These are phyloP conservation scores for Drosophila ficusphila DNA, from an alignment of 1,140 invertebrate species.

Conservation along the genomic window DNA sequence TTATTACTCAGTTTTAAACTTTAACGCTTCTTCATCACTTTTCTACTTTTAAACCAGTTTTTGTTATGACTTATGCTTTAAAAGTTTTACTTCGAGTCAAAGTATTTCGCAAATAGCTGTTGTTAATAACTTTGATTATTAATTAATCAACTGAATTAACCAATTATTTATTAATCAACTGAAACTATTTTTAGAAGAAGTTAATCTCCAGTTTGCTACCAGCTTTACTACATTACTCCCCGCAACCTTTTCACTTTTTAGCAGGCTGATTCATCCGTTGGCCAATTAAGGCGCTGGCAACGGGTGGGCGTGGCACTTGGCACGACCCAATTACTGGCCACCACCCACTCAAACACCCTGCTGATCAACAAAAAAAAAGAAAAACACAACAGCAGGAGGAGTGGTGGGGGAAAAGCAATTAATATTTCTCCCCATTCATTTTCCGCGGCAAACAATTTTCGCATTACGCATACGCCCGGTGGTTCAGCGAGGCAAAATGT, in stretches of 20 bases:
- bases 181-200: too few relatives aligned
- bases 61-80: too few relatives aligned
- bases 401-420: conserved; percentile 12
- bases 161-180: too few relatives aligned
- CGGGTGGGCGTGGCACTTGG: conserved; percentile 18
- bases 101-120: too few relatives aligned
- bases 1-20: too few relatives aligned
- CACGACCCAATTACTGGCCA: conserved; percentile 49
- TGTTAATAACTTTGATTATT: too few relatives aligned
- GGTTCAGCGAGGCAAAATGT: conserved; percentile 46
- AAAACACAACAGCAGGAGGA: not conserved
- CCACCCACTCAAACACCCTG: conserved; percentile 17
- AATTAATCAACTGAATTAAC: too few relatives aligned
- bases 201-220: not conserved
- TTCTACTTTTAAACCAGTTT: too few relatives aligned
- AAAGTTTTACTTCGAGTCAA: too few relatives aligned
- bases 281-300: conserved; percentile 12
- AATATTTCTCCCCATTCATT: conserved; percentile 21
- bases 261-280: conserved; percentile 6
- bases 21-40: too few relatives aligned
- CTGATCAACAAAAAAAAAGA: too few relatives aligned
- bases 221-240: not conserved
- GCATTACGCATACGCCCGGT: conserved; percentile 42
- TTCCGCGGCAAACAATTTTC: conserved; percentile 4
- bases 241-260: too few relatives aligned